Conservation (phyloP, 37 sponge, comb jelly and placozoan species). For the Spongilla lacustris region DNA sequence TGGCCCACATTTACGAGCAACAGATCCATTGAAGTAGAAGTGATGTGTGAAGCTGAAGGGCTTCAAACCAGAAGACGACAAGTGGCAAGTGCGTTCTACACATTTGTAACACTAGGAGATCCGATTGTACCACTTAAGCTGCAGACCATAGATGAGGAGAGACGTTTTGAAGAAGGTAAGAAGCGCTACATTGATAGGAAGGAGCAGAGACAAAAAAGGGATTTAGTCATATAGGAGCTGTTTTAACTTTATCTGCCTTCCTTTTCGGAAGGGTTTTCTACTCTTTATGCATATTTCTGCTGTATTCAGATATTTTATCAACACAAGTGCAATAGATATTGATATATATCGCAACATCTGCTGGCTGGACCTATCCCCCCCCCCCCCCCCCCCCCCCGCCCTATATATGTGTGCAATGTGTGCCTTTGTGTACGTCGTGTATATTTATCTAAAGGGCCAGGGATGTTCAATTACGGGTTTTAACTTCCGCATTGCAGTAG, state of each 20-base stretch:
- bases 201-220: slow-evolving; percentile 6
- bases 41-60: slow-evolving; percentile 51
- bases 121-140: slow-evolving; percentile 2
- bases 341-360: too few relatives aligned
- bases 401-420: too few relatives aligned
- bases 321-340: too few relatives aligned
- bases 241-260: not conserved
- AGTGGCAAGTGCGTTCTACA: slow-evolving; percentile 48
- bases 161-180: slow-evolving; percentile 23
- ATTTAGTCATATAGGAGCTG: not conserved
- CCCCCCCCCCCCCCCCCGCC: too few relatives aligned
- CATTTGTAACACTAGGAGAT: slow-evolving; percentile 52
- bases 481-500: too few relatives aligned
- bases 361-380: too few relatives aligned
- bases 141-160: slow-evolving; percentile 14
- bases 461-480: too few relatives aligned
- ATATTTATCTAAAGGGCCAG: too few relatives aligned
- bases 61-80: slow-evolving; percentile 4
- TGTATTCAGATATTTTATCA: too few relatives aligned
- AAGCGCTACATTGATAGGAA: slow-evolving; percentile 41
- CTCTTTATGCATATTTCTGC: too few relatives aligned
- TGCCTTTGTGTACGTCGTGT: too few relatives aligned
- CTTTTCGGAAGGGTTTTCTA: too few relatives aligned
- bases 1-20: slow-evolving; percentile 42
- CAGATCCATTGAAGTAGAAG: slow-evolving; percentile 54